phyloP scores from a whole-genome alignment of 1,140 invertebrate species.

The Pogonognathellus flavescens region DNA sequence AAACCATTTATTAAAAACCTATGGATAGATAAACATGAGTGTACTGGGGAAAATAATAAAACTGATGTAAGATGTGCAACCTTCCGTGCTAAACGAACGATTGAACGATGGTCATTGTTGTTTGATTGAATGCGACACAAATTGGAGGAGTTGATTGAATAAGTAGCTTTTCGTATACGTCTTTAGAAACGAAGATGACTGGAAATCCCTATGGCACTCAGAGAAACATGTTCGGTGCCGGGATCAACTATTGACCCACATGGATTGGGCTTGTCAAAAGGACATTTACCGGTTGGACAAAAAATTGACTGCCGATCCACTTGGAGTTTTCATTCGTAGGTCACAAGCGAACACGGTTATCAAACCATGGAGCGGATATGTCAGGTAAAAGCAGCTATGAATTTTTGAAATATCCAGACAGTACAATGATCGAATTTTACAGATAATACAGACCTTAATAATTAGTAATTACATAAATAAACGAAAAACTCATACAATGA shows the following conservation, averaged over 20 bases:
- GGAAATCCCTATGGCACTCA: conserved; percentile 75
- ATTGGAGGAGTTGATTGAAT: neutral
- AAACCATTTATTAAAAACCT: too few species aligned
- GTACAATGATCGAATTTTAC: neutral
- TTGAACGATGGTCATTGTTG: too few species aligned
- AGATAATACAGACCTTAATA: too few species aligned
- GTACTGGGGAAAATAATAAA: too few species aligned
- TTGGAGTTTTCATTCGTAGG: conserved; percentile 51
- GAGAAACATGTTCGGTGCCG: conserved; percentile 74
- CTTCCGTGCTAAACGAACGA: too few species aligned
- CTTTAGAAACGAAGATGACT: conserved; percentile 73
- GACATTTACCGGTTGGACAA: conserved; percentile 74
- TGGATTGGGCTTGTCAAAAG: conserved; percentile 76
- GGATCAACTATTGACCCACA: conserved; percentile 73
- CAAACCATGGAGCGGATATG: conserved; percentile 64
- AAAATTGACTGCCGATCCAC: conserved; percentile 42
- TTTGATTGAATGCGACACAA: neutral
- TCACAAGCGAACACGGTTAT: conserved; percentile 61
- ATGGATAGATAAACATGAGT: too few species aligned
- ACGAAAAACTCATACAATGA: too few species aligned
- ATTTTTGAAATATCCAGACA: neutral
- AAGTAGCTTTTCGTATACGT: neutral
- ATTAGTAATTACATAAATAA: too few species aligned
- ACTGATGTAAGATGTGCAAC: too few species aligned
- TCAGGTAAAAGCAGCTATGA: conserved; percentile 35